Conservation (phyloP, 2,113 vertebrate genomes). For the Otis tarda region DNA sequence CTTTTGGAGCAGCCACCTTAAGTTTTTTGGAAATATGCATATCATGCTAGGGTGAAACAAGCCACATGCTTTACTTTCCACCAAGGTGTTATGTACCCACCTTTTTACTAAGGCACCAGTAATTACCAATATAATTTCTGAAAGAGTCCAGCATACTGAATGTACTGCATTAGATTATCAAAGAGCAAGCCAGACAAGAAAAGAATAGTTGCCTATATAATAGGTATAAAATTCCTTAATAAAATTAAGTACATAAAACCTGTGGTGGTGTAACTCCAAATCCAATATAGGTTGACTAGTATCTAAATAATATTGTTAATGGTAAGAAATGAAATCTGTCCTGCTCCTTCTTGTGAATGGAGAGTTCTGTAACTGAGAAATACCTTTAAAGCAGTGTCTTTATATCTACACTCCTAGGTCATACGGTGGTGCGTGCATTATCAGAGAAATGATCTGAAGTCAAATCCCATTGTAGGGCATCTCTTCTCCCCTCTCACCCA, state of each 20-base stretch:
- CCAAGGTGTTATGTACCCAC: slow-evolving; percentile 45
- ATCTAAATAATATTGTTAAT: not conserved
- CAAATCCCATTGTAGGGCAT: not conserved
- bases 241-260: slow-evolving; percentile 66
- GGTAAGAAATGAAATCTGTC: not conserved
- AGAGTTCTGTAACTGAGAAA: not conserved
- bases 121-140: slow-evolving; percentile 36
- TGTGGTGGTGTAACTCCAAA: slow-evolving; percentile 47
- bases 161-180: slow-evolving; percentile 47
- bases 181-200: slow-evolving; percentile 54
- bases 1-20: slow-evolving; percentile 71
- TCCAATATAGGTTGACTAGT: not conserved
- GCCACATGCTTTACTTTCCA: slow-evolving; percentile 32
- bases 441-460: not conserved
- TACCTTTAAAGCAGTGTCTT: not conserved
- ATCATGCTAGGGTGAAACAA: slow-evolving; percentile 18
- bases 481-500: not conserved
- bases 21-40: not conserved
- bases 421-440: not conserved
- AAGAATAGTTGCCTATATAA: slow-evolving; percentile 62
- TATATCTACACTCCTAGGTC: not conserved
- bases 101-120: slow-evolving; percentile 73
- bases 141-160: slow-evolving; percentile 31
- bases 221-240: slow-evolving; percentile 68
- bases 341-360: not conserved